phyloP scores from a whole-genome alignment of 2,888 invertebrate genomes.

The Magallana nippona region DNA sequence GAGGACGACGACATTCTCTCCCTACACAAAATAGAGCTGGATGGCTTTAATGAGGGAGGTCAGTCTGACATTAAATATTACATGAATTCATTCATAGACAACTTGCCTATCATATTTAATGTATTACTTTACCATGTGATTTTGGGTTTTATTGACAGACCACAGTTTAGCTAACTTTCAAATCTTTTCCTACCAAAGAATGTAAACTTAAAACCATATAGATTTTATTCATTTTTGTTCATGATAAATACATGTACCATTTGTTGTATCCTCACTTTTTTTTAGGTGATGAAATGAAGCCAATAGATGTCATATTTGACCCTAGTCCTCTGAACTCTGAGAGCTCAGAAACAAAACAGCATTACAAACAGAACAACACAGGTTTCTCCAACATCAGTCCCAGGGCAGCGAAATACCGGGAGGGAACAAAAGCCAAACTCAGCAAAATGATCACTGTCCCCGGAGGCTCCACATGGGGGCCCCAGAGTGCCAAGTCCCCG shows the following conservation, averaged over 20 bases:
- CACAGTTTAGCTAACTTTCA: background rate
- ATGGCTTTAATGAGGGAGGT: background rate
- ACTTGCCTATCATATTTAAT: no score
- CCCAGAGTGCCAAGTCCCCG: background rate
- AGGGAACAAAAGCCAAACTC: slow-evolving; percentile 39
- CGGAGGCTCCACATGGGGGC: slow-evolving; percentile 34
- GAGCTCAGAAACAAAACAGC: slow-evolving; percentile 3
- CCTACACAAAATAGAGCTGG: slow-evolving; percentile 13
- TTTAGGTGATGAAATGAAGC: slow-evolving; percentile 36
- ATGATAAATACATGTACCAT: background rate
- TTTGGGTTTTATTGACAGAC: background rate
- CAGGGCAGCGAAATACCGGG: slow-evolving; percentile 47
- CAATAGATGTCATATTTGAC: slow-evolving; percentile 6
- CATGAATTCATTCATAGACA: no score
- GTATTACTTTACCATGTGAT: no score
- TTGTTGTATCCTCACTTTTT: background rate
- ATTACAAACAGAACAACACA: slow-evolving; percentile 40
- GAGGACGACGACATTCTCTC: slow-evolving; percentile 2
- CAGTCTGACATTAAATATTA: background rate
- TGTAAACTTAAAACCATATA: no score
- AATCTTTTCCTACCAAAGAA: background rate
- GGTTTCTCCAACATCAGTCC: slow-evolving; percentile 41
- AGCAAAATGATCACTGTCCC: slow-evolving; percentile 64
- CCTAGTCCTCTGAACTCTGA: slow-evolving; percentile 19
- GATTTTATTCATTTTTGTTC: no score